A percentile compares a stretch with the other conserved stretches of the same genome.
These are phyloP conservation scores for Sarcophaga rosellei DNA, from an alignment of 2,888 invertebrate genomes.

Conservation along the genomic window DNA sequence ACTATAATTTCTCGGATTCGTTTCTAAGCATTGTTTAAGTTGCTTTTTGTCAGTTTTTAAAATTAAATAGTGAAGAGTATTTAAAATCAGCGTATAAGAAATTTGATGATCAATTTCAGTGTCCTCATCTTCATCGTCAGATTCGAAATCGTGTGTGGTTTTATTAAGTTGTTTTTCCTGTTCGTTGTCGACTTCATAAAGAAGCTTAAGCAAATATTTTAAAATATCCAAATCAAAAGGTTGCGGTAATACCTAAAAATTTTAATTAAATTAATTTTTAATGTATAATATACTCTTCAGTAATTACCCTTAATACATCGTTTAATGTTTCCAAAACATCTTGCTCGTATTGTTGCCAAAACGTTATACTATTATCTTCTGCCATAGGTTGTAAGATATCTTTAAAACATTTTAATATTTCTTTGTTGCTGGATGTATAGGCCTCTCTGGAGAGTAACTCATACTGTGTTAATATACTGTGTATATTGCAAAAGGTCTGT, in stretches of 20 bases:
- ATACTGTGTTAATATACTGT: conserved; percentile 79
- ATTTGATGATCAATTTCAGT: conserved; percentile 73
- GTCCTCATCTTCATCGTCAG: conserved; percentile 70
- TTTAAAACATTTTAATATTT: conserved; percentile 73
- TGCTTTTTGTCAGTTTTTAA: conserved; percentile 70
- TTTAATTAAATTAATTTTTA: neutral
- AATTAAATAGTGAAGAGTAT: conserved; percentile 71
- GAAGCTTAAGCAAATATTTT: conserved; percentile 75
- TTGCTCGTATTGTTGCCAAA: conserved; percentile 77
- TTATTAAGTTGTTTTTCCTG: conserved; percentile 69
- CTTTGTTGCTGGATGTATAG: conserved; percentile 73
- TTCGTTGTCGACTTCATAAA: conserved; percentile 73
- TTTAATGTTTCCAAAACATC: conserved; percentile 79
- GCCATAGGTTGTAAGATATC: conserved; percentile 77
- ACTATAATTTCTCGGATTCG: conserved; percentile 40
- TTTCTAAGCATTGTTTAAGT: conserved; percentile 47
- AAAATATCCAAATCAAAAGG: conserved; percentile 77
- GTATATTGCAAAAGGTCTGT: conserved; percentile 80
- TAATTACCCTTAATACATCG: conserved; percentile 75
- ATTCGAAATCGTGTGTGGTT: conserved; percentile 72
- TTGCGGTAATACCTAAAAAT: conserved; percentile 76
- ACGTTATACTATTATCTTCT: conserved; percentile 75
- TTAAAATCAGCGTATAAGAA: conserved; percentile 69
- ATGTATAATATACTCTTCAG: neutral
- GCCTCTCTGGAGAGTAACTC: conserved; percentile 74